A percentile compares a stretch with the other conserved stretches of the same genome.
phyloP scores from a whole-genome alignment of 1,140 invertebrate genomes.

The Aphis gossypii region DNA sequence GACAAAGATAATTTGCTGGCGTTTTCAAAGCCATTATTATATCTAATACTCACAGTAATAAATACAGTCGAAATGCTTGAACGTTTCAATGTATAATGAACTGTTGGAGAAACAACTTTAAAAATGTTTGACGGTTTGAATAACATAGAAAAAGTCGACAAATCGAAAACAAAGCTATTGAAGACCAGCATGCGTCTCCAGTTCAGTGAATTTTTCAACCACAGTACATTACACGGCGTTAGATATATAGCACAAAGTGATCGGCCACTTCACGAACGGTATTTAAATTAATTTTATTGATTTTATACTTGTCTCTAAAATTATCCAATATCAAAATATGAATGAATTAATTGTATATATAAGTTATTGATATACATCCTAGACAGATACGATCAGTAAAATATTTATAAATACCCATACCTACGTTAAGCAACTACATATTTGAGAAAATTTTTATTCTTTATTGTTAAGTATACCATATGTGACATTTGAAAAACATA shows the following conservation, averaged over 20 bases:
- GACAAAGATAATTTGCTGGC: not conserved
- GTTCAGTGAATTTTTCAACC: constrained; percentile 74
- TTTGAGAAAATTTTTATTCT: too few species aligned
- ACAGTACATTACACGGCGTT: constrained; percentile 76
- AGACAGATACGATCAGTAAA: too few species aligned
- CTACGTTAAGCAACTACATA: too few species aligned
- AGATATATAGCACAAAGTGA: constrained; percentile 74
- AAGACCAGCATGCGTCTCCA: constrained; percentile 71
- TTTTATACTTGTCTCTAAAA: not conserved
- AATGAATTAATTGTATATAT: not conserved
- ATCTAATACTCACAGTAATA: not conserved
- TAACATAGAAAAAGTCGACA: not conserved
- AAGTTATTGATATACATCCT: too few species aligned
- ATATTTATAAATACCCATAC: too few species aligned
- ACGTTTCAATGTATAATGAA: not conserved
- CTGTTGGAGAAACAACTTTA: not conserved
- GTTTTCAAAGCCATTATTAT: not conserved
- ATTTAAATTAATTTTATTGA: constrained; percentile 1
- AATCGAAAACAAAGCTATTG: constrained; percentile 59
- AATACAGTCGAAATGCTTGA: not conserved
- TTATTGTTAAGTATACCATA: too few species aligned
- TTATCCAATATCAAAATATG: not conserved
- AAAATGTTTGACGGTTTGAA: constrained; percentile 31
- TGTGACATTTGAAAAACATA: too few species aligned
- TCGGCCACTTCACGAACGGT: constrained; percentile 75